phyloP scores from a whole-genome alignment of 2,797 vertebrate genomes.

The Danio albolineatus region DNA sequence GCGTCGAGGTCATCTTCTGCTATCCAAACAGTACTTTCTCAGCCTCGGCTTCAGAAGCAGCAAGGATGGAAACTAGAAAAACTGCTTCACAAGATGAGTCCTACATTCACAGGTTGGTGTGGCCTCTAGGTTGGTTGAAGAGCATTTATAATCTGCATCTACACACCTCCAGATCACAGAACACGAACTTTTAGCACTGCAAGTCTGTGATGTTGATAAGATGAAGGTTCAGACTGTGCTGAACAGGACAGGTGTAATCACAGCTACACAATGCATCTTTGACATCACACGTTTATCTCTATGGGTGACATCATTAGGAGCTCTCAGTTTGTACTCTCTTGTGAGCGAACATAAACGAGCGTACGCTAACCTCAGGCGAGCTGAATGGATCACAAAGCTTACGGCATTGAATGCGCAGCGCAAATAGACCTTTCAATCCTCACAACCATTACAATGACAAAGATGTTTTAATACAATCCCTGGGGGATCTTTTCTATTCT shows the following conservation, averaged over 20 bases:
- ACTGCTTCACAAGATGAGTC: conserved; percentile 66
- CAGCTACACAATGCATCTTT: conserved; percentile 23
- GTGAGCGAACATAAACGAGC: not conserved
- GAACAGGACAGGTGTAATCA: not conserved
- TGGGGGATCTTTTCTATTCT: not conserved
- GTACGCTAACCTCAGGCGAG: not conserved
- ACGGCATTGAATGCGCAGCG: not conserved
- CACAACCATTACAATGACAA: conserved; percentile 25
- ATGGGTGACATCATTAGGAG: not conserved
- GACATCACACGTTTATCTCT: conserved; percentile 14
- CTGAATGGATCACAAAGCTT: conserved; percentile 22
- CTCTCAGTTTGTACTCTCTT: conserved; percentile 3
- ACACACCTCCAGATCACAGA: not conserved
- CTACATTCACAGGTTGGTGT: conserved; percentile 71
- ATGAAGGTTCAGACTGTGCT: not conserved
- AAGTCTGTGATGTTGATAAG: not conserved
- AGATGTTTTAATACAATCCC: conserved; percentile 28
- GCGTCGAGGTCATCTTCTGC: conserved; percentile 68
- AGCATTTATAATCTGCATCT: not conserved
- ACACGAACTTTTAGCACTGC: not conserved
- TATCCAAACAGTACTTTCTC: conserved; percentile 68
- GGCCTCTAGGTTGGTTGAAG: not conserved
- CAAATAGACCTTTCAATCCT: conserved; percentile 27
- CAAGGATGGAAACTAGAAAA: conserved; percentile 71
- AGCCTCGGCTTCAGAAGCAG: conserved; percentile 75